phyloP scores from a whole-genome alignment of 2,113 vertebrate species.

The Cricetomys ansorgei region DNA sequence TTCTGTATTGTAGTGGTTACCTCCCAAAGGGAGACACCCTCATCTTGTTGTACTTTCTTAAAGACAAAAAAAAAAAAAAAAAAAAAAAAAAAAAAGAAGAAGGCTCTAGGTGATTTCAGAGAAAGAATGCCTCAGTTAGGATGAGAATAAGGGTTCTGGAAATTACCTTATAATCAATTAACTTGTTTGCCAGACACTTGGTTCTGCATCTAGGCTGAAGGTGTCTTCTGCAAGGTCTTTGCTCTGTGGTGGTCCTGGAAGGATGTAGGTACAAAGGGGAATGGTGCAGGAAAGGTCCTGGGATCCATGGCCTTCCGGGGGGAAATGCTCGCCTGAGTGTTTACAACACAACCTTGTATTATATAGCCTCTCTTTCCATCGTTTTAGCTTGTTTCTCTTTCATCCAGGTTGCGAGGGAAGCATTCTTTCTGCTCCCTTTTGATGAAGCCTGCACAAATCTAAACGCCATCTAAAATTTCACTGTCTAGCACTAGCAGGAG shows the following conservation, averaged over 20 bases:
- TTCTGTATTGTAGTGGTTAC: neutral
- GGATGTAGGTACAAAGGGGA: neutral
- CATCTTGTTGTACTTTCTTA: neutral
- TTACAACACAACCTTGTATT: neutral
- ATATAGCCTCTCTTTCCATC: neutral
- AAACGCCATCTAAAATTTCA: neutral
- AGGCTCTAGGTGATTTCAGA: conserved; percentile 50
- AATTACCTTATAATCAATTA: neutral
- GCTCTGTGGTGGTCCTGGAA: neutral
- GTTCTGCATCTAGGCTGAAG: neutral
- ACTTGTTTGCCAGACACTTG: neutral
- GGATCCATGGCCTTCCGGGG: neutral
- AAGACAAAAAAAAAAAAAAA: conserved; percentile 23
- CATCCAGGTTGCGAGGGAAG: neutral
- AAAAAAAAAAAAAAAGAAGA: conserved; percentile 30
- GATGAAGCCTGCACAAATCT: neutral
- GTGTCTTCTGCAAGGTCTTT: neutral
- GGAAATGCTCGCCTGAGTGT: neutral
- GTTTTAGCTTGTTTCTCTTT: neutral
- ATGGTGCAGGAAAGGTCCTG: neutral
- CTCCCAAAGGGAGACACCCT: neutral
- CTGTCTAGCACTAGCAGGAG: neutral
- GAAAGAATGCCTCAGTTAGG: conserved; percentile 8
- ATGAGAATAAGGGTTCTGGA: conserved; percentile 29
- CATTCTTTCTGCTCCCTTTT: neutral